Conservation (phyloP, 2,888 invertebrate species). For the Pyrrhosoma nymphula region DNA sequence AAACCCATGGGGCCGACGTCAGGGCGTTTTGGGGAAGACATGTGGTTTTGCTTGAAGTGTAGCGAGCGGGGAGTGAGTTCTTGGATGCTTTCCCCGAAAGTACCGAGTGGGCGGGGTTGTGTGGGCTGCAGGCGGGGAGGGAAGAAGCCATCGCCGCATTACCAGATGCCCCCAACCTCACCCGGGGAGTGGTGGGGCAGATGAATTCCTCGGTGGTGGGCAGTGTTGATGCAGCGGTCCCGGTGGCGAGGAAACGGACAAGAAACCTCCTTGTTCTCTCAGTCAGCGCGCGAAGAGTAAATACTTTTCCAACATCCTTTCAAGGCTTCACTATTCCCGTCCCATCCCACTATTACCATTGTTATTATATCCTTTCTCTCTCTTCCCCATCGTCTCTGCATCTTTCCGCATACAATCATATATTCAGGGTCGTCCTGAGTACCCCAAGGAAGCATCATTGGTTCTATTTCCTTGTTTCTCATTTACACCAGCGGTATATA, state of each 20-base stretch:
- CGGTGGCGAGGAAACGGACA: neutral
- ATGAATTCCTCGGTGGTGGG: neutral
- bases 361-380: neutral
- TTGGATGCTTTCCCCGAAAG: constrained; percentile 1
- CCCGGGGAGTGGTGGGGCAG: neutral
- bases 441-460: neutral
- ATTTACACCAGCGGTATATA: neutral
- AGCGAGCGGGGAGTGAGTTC: neutral
- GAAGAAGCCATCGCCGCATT: neutral
- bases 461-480: neutral
- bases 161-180: neutral
- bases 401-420: neutral
- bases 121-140: neutral
- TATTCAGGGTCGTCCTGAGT: too few relatives aligned
- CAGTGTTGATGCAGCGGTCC: constrained; percentile 6
- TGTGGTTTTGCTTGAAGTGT: neutral
- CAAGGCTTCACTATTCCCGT: neutral
- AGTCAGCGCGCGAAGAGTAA: neutral
- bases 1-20: neutral
- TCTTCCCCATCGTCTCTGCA: neutral
- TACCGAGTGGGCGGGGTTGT: neutral
- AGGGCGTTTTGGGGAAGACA: neutral
- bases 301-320: neutral
- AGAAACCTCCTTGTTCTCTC: neutral
- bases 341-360: neutral